phyloP scores from a whole-genome alignment of 2,888 invertebrate species.

The Orthosia gothica region DNA sequence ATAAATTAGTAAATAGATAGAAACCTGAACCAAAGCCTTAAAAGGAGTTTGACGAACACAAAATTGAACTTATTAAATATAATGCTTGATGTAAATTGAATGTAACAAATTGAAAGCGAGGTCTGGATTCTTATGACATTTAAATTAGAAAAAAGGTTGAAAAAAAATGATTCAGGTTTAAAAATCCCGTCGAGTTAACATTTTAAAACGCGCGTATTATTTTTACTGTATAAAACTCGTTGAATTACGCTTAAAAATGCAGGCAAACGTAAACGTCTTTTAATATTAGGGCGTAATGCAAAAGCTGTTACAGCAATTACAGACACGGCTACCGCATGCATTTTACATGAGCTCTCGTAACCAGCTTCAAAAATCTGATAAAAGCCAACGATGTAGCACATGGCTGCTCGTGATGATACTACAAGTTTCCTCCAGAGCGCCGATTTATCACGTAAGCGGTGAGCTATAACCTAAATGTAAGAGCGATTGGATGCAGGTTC shows the following conservation, averaged over 20 bases:
- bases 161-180: slow-evolving; percentile 17
- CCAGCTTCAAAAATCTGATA: slow-evolving; percentile 83
- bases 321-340: slow-evolving; percentile 77
- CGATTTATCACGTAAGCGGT: slow-evolving; percentile 80
- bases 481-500: slow-evolving; percentile 83
- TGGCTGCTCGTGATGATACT: slow-evolving; percentile 79
- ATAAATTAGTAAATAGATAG: neutral
- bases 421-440: slow-evolving; percentile 77
- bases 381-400: slow-evolving; percentile 78
- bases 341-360: slow-evolving; percentile 81
- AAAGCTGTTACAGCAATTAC: slow-evolving; percentile 73
- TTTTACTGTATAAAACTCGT: slow-evolving; percentile 22
- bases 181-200: neutral
- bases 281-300: slow-evolving; percentile 58
- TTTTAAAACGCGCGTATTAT: slow-evolving; percentile 1
- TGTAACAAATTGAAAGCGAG: neutral
- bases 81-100: neutral
- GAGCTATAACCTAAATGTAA: slow-evolving; percentile 78
- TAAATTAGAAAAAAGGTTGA: slow-evolving; percentile 15
- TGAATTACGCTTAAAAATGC: slow-evolving; percentile 36
- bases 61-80: neutral
- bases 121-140: neutral
- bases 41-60: neutral
- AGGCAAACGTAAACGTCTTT: slow-evolving; percentile 44
- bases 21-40: neutral